Conservation (phyloP, 2,113 vertebrate species). For the Panurus biarmicus region DNA sequence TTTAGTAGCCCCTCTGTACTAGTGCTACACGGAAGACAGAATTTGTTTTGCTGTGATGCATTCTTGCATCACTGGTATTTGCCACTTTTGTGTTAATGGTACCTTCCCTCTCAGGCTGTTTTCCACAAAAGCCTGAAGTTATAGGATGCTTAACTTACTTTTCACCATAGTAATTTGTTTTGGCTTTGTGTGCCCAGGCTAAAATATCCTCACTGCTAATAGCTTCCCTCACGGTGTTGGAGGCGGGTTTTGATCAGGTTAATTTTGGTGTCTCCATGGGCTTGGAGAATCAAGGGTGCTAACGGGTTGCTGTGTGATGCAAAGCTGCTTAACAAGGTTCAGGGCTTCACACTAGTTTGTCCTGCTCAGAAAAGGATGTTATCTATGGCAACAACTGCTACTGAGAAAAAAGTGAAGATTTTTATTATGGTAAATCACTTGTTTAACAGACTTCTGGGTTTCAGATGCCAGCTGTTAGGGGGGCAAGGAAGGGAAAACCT, state of each 20-base stretch:
- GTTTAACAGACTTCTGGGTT: neutral
- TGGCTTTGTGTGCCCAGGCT: neutral
- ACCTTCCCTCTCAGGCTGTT: neutral
- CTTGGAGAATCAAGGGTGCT: neutral
- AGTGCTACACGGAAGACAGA: neutral
- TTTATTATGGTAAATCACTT: neutral
- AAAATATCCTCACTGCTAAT: neutral
- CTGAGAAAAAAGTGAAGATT: neutral
- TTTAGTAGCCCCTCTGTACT: neutral
- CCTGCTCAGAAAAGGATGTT: neutral
- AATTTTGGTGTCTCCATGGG: neutral
- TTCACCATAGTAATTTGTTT: neutral
- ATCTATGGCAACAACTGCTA: neutral
- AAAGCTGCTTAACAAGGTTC: neutral
- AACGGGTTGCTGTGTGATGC: neutral
- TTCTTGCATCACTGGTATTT: neutral
- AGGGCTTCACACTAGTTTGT: rapidly evolving
- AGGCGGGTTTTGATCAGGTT: neutral
- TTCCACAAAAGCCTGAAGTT: neutral
- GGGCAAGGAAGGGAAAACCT: neutral
- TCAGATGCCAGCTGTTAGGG: neutral
- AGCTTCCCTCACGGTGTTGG: neutral
- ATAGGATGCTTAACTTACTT: neutral
- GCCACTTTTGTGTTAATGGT: neutral
- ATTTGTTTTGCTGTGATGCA: neutral